Percentiles rank a stretch among this genome's conserved stretches.
These are phyloP conservation scores for Vombatus ursinus DNA, from an alignment of 2,113 vertebrate species.

Conservation along the genomic window DNA sequence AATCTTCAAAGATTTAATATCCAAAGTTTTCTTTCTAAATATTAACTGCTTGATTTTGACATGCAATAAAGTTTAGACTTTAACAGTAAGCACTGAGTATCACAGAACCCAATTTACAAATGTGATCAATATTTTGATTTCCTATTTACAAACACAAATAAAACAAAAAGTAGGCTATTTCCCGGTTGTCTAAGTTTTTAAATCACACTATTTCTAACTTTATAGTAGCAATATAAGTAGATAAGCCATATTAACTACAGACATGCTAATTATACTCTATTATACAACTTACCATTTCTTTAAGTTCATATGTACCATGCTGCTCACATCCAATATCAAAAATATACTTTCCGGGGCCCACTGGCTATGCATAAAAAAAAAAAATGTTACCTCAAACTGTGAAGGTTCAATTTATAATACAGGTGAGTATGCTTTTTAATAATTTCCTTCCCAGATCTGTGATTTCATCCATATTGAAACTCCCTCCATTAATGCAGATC, in stretches of 20 bases:
- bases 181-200: not conserved
- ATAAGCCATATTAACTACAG: fast-evolving
- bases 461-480: not conserved
- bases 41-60: not conserved
- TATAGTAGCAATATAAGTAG: fast-evolving
- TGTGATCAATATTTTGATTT: not conserved
- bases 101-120: not conserved
- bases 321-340: slow-evolving; percentile 94
- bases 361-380: slow-evolving; percentile 82
- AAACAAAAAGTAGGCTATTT: not conserved
- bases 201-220: not conserved
- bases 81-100: no score
- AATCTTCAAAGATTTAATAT: not conserved
- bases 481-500: not conserved
- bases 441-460: not conserved
- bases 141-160: not conserved
- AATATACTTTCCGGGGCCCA: slow-evolving; percentile 90
- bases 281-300: slow-evolving; percentile 83
- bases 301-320: slow-evolving; percentile 88
- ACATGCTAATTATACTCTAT: fast-evolving
- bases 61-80: no score
- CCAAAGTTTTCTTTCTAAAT: not conserved
- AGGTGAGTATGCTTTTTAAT: not conserved
- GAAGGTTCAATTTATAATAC: fast-evolving
- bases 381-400: not conserved